Evolutionary conservation across 2,888 invertebrate species (phyloP), one percentile per base, ranked within the genome.

Genomic region (Formica aserva): DNA sequence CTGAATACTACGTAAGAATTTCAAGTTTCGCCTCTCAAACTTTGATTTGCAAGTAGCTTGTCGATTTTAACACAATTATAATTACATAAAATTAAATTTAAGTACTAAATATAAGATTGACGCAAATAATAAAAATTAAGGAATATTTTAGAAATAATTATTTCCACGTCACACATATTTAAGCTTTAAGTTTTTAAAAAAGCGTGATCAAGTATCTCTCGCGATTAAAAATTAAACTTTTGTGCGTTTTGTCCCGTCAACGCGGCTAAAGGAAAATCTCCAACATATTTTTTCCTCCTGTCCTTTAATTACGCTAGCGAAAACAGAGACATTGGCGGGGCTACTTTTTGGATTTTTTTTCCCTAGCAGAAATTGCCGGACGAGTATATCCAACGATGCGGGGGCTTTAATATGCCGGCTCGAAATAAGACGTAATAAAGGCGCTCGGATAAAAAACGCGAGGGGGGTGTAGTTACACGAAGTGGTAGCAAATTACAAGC

Each of bases 31-130:
- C 29, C 22, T 22, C 60, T 45, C 57, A 48, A 82, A 45, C 66
- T 78, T 76, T 60, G 66, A 82, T 82, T 82, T 78, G 45, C 18
- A 77, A 76, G 26, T 63, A 65, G 22, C 52, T 32, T 52, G 63
- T 81, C 81, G 77, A 81, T 76, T 62, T 63, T 81, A 52, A 76
- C 52, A 63, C 52, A n/a, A 55, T 77, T 75, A 65, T 77, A 74
- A 76, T 77, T 32, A 11, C 41, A 22, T 38, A 15, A 45, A 18
- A 60, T 71, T 9, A 35, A 60, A 60, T 60, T 11, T 35, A 71
- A 71, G 35, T 71, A 71, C 60, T 22, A 60, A 78, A 78, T 57
- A 32, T 13, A 29, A 29, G 26, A 22, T 15, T 32, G 22, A 45
- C 15, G 45, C 26, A 11, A 29, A 32, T 77, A 62, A 22, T 48